phyloP scores from a whole-genome alignment of 1,140 invertebrate genomes.

The Potamilus streckersoni region DNA sequence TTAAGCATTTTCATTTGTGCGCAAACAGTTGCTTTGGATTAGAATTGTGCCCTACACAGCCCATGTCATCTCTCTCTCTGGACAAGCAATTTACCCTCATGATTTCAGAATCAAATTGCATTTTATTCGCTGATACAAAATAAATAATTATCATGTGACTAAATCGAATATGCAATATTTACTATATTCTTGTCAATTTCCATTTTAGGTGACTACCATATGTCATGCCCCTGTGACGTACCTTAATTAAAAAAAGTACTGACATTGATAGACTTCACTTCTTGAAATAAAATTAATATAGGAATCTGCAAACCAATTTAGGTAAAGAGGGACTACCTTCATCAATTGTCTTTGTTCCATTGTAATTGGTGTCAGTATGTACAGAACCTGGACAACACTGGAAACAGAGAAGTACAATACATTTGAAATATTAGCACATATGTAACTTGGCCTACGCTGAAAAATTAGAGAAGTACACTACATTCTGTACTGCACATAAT shows the following conservation, averaged over 20 bases:
- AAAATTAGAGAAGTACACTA: no score
- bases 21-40: no score
- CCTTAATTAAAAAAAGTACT: neutral
- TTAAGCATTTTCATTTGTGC: no score
- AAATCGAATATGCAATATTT: conserved; percentile 70
- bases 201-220: neutral
- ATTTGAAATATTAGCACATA: conserved; percentile 74
- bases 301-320: neutral
- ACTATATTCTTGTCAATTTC: no score
- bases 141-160: conserved; percentile 26
- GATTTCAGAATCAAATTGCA: no score
- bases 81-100: conserved; percentile 71
- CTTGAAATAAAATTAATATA: neutral
- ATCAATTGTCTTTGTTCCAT: conserved; percentile 76
- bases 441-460: no score
- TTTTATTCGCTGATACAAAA: no score
- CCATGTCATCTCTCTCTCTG: no score
- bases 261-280: neutral
- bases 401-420: neutral
- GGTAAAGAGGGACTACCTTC: conserved; percentile 69
- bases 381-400: conserved; percentile 75
- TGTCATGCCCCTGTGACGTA: conserved; percentile 67
- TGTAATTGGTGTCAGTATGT: conserved; percentile 79
- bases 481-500: no score
- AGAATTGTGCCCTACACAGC: no score